Evolutionary conservation across 2,888 invertebrate genomes (phyloP).

Genomic region (Troides aeacus): DNA sequence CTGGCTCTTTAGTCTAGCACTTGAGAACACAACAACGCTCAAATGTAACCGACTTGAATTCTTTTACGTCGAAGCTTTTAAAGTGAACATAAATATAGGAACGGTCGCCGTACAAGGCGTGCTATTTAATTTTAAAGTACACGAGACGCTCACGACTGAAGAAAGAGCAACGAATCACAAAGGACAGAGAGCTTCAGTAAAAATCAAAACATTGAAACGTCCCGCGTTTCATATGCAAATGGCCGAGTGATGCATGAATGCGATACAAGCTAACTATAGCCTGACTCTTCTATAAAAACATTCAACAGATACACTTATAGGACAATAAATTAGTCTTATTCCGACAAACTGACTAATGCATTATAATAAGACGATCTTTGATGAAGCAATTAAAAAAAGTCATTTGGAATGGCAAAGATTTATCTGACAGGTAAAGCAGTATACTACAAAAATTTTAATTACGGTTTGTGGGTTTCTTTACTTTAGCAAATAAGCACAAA

Average conservation of each 20-base stretch:
- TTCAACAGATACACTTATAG: slow-evolving; percentile 2
- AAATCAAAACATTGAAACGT: slow-evolving; percentile 66
- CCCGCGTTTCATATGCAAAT: slow-evolving; percentile 72
- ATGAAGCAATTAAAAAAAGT: background rate
- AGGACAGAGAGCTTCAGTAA: slow-evolving; percentile 53
- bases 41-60: slow-evolving; percentile 9
- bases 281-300: slow-evolving; percentile 13
- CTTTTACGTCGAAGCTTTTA: slow-evolving; percentile 3
- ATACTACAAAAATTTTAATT: background rate
- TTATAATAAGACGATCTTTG: background rate
- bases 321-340: slow-evolving; percentile 38
- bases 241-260: slow-evolving; percentile 48
- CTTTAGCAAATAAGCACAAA: background rate
- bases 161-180: slow-evolving; percentile 50
- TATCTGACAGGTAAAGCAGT: background rate
- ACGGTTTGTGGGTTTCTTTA: background rate
- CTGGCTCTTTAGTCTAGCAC: slow-evolving; percentile 51
- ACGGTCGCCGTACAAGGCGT: slow-evolving; percentile 16
- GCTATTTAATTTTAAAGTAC: slow-evolving; percentile 41
- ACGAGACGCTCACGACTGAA: slow-evolving; percentile 42
- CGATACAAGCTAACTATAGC: slow-evolving; percentile 47
- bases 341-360: background rate
- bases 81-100: slow-evolving; percentile 23
- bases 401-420: background rate
- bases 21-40: slow-evolving; percentile 40